Evolutionary conservation across 2,888 invertebrate genomes (phyloP), one percentile per base, ranked within the genome.

Genomic region (Ophion obscuratus): DNA sequence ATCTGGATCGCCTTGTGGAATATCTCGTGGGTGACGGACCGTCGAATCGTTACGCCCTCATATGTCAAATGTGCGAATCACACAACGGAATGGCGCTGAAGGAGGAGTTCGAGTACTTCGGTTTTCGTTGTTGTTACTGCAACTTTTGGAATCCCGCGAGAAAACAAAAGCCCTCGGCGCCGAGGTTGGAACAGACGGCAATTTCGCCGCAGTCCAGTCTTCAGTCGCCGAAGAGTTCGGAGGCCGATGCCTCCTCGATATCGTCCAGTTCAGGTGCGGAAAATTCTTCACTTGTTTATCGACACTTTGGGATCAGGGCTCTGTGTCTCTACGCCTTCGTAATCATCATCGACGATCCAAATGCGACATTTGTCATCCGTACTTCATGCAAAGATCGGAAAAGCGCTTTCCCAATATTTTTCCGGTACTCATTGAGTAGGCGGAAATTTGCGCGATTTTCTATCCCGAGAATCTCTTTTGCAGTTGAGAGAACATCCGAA

Each of bases 21-120:
- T 98, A 97, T 92, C 94, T 99, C 85, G 96, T 99, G 64, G 99
- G 99, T 64, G 99, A 99, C 94, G 99, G 99, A 0, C 99, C 99
- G 36, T 96, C 96, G 86, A 98, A 98, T 94, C 96, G 99, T 90
- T 99, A 97, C 95, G 99, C 99, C 27, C 96, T 99, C 88, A 98
- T 99, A 91, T 99, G 99, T 94, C 95, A 95, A 61, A 96, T 97
- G 88, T 99, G 99, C 93, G 96, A 95, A 89, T 96, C 97, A 20
- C 99, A 99, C 93, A 99, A 99, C 94, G 99, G 99, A 95, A 94
- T 97, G 96, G 96, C 97, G 2, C 93, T 97, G 14, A 95, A 95
- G 88, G 97, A 97, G 91, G 97, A 97, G 91, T 97, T 96, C 93
- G 96, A 96, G 90, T 96, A 95, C 91, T 94, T 96, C 75, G 95